Conservation (phyloP, 2,797 vertebrate species). For the Crax fasciolata region DNA sequence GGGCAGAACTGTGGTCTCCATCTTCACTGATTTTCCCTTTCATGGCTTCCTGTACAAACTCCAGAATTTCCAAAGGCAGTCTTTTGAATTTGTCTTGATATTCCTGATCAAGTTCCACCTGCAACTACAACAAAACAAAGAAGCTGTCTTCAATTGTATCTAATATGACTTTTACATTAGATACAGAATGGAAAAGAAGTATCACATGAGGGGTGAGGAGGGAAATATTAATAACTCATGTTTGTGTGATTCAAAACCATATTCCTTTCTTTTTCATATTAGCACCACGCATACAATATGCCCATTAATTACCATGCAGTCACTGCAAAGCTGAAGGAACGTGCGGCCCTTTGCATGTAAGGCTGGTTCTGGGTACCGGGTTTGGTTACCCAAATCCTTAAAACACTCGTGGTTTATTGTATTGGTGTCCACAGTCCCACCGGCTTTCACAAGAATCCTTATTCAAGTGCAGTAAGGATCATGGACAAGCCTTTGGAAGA, state of each 20-base stretch:
- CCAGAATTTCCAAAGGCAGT: constrained; percentile 97
- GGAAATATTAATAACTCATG: not conserved
- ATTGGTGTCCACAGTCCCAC: constrained; percentile 23
- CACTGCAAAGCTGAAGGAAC: constrained; percentile 57
- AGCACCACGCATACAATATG: not conserved
- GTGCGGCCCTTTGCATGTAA: not conserved
- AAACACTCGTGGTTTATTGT: not conserved
- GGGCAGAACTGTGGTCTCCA: constrained; percentile 86
- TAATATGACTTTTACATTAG: not conserved
- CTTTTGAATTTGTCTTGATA: constrained; percentile 99
- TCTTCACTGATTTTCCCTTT: constrained; percentile 91
- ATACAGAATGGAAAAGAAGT: not conserved
- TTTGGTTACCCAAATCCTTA: constrained; percentile 31
- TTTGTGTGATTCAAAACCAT: not conserved
- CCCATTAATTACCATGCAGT: constrained; percentile 46
- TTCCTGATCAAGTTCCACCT: constrained; percentile 96
- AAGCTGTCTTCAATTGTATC: constrained; percentile 42
- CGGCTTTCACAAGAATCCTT: not conserved
- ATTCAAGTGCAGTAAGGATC: constrained; percentile 37
- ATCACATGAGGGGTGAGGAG: not conserved
- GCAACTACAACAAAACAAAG: constrained; percentile 87
- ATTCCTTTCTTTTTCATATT: not conserved
- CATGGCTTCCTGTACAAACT: constrained; percentile 97
- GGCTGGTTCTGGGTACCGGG: constrained; percentile 16
- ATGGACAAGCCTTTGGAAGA: not conserved